Evolutionary conservation across 2,797 vertebrate genomes (phyloP).

Genomic region (Hapalemur alaotrensis): DNA sequence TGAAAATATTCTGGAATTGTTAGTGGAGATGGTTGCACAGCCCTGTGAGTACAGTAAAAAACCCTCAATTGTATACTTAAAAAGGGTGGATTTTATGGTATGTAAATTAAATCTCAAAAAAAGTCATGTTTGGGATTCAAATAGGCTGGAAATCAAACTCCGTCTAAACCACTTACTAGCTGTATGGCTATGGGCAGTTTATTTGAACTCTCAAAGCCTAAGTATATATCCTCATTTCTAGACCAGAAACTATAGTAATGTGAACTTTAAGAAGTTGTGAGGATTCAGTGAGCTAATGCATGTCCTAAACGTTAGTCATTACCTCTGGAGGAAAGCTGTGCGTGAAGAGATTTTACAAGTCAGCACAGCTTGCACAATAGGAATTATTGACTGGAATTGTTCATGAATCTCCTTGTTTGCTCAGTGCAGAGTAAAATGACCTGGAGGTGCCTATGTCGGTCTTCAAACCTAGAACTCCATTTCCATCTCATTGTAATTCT

Average conservation of each 20-base stretch:
- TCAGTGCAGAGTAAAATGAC: background rate
- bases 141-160: background rate
- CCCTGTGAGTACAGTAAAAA: background rate
- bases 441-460: too few species aligned
- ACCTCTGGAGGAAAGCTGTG: background rate
- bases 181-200: background rate
- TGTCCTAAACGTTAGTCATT: background rate
- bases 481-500: background rate
- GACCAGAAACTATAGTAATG: background rate
- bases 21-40: background rate
- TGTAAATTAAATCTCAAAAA: background rate
- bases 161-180: background rate
- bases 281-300: background rate
- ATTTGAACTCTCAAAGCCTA: background rate
- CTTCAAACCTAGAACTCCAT: background rate
- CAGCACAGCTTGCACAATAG: background rate
- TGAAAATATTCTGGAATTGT: background rate
- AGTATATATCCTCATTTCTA: background rate
- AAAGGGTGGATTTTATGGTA: background rate
- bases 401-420: background rate
- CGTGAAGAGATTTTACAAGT: background rate
- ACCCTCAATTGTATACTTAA: background rate
- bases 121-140: background rate
- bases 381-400: background rate
- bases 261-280: background rate